Percentiles rank a stretch among this genome's conserved stretches.
phyloP scores from a whole-genome alignment of 2,888 invertebrate species.

The Ennomos fuscantarius region DNA sequence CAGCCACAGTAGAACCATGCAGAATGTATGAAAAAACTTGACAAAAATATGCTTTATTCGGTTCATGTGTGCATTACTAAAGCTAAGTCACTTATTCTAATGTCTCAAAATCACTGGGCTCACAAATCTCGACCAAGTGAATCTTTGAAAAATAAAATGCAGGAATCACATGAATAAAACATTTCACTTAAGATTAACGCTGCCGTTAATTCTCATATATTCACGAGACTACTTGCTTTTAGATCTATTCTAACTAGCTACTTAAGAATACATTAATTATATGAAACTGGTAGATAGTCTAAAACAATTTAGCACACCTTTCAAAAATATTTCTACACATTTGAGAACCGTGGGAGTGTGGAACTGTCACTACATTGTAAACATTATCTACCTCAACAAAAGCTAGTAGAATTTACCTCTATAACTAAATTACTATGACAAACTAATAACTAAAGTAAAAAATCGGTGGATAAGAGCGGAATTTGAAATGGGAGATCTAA shows the following conservation, averaged over 20 bases:
- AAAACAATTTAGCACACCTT: too few relatives aligned
- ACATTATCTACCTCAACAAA: conserved; percentile 1
- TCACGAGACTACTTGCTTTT: too few relatives aligned
- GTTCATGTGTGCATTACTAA: conserved; percentile 9
- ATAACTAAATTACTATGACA: conserved; percentile 30
- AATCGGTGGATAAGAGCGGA: conserved; percentile 39
- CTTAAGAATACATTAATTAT: too few relatives aligned
- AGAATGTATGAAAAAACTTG: neutral
- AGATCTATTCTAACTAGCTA: too few relatives aligned
- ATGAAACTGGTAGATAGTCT: too few relatives aligned
- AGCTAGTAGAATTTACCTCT: conserved; percentile 1
- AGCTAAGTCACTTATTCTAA: conserved; percentile 8
- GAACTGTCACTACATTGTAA: conserved; percentile 3
- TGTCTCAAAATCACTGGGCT: conserved; percentile 1
- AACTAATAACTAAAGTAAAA: conserved; percentile 26
- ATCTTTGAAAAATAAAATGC: too few relatives aligned
- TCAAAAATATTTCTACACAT: neutral
- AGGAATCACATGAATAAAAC: too few relatives aligned
- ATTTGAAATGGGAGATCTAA: conserved; percentile 27
- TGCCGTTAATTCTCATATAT: too few relatives aligned
- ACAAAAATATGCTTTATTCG: neutral
- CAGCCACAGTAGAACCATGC: neutral
- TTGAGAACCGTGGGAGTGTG: neutral
- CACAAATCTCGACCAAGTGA: too few relatives aligned
- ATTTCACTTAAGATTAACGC: too few relatives aligned